Evolutionary conservation across 2,888 invertebrate genomes (phyloP), one percentile per base, ranked within the genome.

Genomic region (Leptinotarsa tumamoca): DNA sequence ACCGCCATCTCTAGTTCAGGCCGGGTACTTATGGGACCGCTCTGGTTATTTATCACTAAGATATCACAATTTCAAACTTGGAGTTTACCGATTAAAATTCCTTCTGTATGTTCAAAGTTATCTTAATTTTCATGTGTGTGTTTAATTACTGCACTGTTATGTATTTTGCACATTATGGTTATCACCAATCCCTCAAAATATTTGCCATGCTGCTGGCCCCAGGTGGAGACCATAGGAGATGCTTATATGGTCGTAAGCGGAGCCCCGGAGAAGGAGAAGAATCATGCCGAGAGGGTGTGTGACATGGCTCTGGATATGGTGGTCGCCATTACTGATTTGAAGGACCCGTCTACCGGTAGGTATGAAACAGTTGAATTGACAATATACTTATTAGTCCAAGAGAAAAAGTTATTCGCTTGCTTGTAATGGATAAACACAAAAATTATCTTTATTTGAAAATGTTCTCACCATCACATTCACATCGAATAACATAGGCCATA

Each of bases 211-310:
- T 79, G 76, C 76, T 79, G 76, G 72, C 81, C 84, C 49, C 87
- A 97, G 96, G 96, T 97, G 56, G 98, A 98, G 90, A 98, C 98
- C 0, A 98, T 98, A 81, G 98, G 98, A 0, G 98, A 99, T 86
- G 98, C 98, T 0, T 99, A 98, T 87, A 98, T 99, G 98, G 97
- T 98, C 0, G 98, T 98, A 0, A 95, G 97, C 0, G 98, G 98
- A 0, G 98, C 98, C 0, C 98, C 98, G 0, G 95, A 95, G 82
- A 94, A 95, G 83, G 96, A 96, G 85, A 91, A 91, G 71, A 95
- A 96, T 85, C 98, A 99, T 86, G 97, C 98, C 0, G 95, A 96
- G 87, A 93, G 95, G 84, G 95, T 97, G 7, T 97, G 96, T 86
- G 95, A 97, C 86, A 98, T 98, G 98, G 98, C 98, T 0, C 89